phyloP scores from a whole-genome alignment of 2,797 vertebrate species.

The Rhinoraja longicauda region DNA sequence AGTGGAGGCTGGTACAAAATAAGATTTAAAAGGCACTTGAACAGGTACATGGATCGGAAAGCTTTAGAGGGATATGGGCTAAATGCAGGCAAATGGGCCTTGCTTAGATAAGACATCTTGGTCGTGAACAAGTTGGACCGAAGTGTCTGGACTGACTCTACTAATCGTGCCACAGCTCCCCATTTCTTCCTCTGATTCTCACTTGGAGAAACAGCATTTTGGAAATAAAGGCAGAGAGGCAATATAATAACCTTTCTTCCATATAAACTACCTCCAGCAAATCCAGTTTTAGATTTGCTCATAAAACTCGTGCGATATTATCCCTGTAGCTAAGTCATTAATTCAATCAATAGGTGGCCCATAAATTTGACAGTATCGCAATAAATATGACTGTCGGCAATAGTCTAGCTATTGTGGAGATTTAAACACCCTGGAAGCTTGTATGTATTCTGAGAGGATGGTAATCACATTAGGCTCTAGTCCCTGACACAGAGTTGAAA shows the following conservation, averaged over 20 bases:
- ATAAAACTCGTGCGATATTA: constrained; percentile 9
- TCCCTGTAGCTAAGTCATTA: not conserved
- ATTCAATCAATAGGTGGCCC: not conserved
- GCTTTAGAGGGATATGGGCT: too few species aligned
- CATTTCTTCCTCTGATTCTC: not conserved
- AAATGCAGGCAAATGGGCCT: too few species aligned
- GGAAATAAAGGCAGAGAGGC: not conserved
- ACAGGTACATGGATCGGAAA: too few species aligned
- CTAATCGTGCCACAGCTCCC: too few species aligned
- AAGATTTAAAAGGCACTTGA: too few species aligned
- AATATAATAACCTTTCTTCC: constrained; percentile 17
- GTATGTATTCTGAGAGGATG: not conserved
- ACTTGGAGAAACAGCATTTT: not conserved
- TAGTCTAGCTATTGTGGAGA: not conserved
- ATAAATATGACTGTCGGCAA: not conserved
- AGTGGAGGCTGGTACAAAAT: too few species aligned
- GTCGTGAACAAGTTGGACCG: too few species aligned
- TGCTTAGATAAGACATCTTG: too few species aligned
- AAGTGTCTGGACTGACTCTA: too few species aligned
- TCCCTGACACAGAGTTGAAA: not conserved
- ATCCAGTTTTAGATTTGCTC: not conserved
- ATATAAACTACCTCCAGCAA: not conserved
- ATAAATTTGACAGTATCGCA: constrained; percentile 16
- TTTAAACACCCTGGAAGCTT: not conserved
- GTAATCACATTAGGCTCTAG: not conserved